Evolutionary conservation across 2,888 invertebrate species (phyloP).

Genomic region (Panopea generosa): DNA sequence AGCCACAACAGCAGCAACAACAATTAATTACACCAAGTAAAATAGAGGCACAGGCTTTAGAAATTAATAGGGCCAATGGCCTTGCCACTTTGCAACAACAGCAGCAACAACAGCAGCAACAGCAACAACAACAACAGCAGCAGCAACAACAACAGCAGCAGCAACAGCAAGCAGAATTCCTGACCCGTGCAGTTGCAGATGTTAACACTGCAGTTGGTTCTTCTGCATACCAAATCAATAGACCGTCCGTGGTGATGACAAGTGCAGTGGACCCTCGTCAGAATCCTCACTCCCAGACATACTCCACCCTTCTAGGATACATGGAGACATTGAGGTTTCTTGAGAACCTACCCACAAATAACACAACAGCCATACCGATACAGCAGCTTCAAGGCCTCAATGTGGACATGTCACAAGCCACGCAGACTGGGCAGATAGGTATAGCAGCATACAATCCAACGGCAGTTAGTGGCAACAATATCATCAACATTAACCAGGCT

Average conservation of each 20-base stretch:
- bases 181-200: slow-evolving; percentile 17
- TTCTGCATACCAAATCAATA: slow-evolving; percentile 38
- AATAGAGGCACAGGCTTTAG: slow-evolving; percentile 43
- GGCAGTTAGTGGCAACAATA: slow-evolving; percentile 29
- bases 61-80: slow-evolving; percentile 28
- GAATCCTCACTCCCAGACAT: slow-evolving; percentile 58
- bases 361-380: slow-evolving; percentile 52
- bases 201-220: slow-evolving; percentile 12
- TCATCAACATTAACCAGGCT: slow-evolving; percentile 52
- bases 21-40: slow-evolving; percentile 25
- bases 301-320: slow-evolving; percentile 66
- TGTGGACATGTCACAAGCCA: slow-evolving; percentile 48
- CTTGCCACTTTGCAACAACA: slow-evolving; percentile 44
- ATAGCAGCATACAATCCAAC: slow-evolving; percentile 32
- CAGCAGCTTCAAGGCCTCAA: slow-evolving; percentile 55
- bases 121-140: slow-evolving; percentile 45
- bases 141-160: slow-evolving; percentile 64
- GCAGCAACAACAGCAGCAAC: slow-evolving; percentile 5
- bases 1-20: slow-evolving; percentile 49
- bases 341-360: slow-evolving; percentile 69
- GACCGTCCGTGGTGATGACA: slow-evolving; percentile 59
- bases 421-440: slow-evolving; percentile 32
- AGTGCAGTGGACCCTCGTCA: slow-evolving; percentile 54
- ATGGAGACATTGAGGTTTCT: slow-evolving; percentile 69
- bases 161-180: slow-evolving; percentile 60